A percentile compares a stretch with the other conserved stretches of the same genome.
These are phyloP conservation scores for Umimayanthus kanabou DNA, from an alignment of 92 coral and sea anemone species.

Conservation along the genomic window DNA sequence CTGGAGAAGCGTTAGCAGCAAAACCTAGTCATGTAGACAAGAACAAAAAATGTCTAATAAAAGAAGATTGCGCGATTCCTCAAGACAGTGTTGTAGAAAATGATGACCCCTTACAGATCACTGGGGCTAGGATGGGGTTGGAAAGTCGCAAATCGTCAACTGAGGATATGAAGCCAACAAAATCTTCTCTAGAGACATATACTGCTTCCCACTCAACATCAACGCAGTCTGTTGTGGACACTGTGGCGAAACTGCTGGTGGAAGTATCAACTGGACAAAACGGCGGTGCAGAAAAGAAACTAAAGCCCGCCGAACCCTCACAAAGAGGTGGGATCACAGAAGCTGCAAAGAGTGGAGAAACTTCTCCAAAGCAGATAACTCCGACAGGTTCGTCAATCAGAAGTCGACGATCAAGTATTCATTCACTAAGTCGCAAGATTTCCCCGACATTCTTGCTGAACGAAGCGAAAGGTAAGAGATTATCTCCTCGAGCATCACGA, in stretches of 20 bases:
- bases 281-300: background rate
- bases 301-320: conserved; percentile 1
- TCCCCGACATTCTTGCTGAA: conserved; percentile 26
- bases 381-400: background rate
- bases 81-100: background rate
- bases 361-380: background rate
- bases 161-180: conserved; percentile 6
- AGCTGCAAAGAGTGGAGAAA: background rate
- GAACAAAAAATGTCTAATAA: background rate
- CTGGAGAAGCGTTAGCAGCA: conserved; percentile 14
- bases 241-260: conserved; percentile 14
- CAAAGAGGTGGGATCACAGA: conserved; percentile 34
- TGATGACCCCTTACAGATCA: conserved; percentile 6
- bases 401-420: conserved; percentile 40
- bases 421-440: conserved; percentile 36
- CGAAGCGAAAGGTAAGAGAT: background rate
- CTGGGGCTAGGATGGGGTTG: conserved; percentile 35
- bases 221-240: conserved; percentile 24
- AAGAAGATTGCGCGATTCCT: background rate
- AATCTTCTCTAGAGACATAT: background rate
- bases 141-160: conserved; percentile 26
- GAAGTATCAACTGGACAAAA: background rate
- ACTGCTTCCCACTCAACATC: background rate
- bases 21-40: background rate
- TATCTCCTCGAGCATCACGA: background rate